Conservation (phyloP, 2,113 vertebrate species). For the Desmodus rotundus region DNA sequence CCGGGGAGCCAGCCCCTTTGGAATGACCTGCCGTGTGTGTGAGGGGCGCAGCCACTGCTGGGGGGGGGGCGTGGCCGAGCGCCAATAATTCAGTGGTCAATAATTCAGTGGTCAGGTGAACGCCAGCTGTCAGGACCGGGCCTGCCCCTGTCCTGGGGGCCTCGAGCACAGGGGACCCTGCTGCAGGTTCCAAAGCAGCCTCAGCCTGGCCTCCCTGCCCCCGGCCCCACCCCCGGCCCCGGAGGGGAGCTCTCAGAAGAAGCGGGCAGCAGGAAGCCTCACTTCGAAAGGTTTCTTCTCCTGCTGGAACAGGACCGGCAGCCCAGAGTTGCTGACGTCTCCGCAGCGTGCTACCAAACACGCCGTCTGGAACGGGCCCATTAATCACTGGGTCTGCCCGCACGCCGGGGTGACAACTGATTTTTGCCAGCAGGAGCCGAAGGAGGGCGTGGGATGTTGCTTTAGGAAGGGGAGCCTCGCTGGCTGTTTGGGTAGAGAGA, state of each 20-base stretch:
- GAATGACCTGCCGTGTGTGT: background rate
- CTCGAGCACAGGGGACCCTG: accelerated
- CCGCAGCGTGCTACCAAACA: background rate
- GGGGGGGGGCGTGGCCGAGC: background rate
- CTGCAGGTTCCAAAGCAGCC: background rate
- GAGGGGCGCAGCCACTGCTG: background rate
- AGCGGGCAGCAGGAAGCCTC: background rate
- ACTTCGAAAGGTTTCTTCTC: background rate
- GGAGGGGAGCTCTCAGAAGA: background rate
- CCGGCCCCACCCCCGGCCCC: background rate
- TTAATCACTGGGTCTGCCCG: background rate
- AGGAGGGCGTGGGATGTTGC: background rate
- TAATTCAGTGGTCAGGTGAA: accelerated
- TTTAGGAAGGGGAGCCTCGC: background rate
- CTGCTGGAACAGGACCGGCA: background rate
- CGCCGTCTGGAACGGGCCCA: background rate
- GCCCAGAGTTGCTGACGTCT: background rate
- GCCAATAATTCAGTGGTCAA: accelerated
- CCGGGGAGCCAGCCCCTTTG: background rate
- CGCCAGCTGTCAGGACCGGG: accelerated
- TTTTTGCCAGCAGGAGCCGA: background rate
- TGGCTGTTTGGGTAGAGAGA: background rate
- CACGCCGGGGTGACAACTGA: background rate
- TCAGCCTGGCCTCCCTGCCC: too few species aligned
- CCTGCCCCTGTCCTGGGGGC: accelerated